Evolutionary conservation across 2,797 vertebrate species (phyloP), one percentile per base, ranked within the genome.

Genomic region (Lacerta viridis): DNA sequence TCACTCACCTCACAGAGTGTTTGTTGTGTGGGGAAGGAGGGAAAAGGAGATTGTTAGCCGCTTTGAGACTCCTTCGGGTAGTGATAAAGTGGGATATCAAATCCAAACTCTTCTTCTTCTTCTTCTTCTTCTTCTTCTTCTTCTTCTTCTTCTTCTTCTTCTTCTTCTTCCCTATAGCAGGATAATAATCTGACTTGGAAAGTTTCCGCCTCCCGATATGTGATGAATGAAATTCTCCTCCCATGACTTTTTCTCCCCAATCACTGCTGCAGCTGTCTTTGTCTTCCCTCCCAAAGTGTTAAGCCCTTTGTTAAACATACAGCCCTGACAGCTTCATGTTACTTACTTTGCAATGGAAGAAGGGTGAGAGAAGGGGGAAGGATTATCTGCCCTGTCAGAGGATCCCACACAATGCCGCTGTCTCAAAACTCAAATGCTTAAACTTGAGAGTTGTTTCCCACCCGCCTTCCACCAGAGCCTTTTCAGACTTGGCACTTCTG

Each of bases 321-420:
- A 5, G 5, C 89, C 80, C 84, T 82, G 80, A 90, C 87, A 86
- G 78, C 15, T 76, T 83, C 4, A 0, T 61, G 0, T 68, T 76
- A 15, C 36, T 68, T 76, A 15, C 36, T 33, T 20, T 72, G 72
- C 41, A 25, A 23, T 39, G 81, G 74, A 83, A 89, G 68, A 10
- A 71, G 25, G 2, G 85, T 61, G 69, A 77, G 50, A 79, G 69
- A 90, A 55, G 81, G 68, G 68, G 20, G 33, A 85, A 50, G 59
- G 77, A 87, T 91, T 87, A 46, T 1, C 81, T 74, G 8, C 5
- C 50, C 9, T 71, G 27, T 71, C 29, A 20, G 55, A 77, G 83
- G 92, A 85, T 93, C 91, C 88, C 13, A 2, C 78, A 87, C 88
- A 91, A 92, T 55, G 46, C 0, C 8, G 20, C 1, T 13, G 10